A percentile compares a stretch with the other conserved stretches of the same genome.
These are phyloP conservation scores for Branchipolynoe longqiensis DNA, from an alignment of 2,888 invertebrate genomes.

Conservation along the genomic window DNA sequence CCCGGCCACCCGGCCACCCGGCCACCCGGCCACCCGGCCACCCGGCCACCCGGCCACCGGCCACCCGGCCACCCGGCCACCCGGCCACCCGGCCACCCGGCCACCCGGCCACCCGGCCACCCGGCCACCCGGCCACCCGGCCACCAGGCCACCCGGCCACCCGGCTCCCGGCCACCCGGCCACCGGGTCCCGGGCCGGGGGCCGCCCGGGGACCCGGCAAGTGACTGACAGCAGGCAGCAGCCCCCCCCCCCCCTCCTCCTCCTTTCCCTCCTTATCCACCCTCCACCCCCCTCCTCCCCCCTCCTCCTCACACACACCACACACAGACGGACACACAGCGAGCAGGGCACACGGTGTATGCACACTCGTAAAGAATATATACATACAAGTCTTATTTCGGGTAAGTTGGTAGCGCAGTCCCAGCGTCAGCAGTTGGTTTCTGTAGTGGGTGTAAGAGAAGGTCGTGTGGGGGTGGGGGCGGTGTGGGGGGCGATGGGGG, in stretches of 20 bases:
- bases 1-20: not conserved
- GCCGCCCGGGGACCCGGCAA: not conserved
- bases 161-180: too few relatives aligned
- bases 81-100: too few relatives aligned
- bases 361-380: constrained; percentile 50
- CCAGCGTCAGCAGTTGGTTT: constrained; percentile 31
- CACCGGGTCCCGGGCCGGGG: not conserved
- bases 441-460: not conserved
- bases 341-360: constrained; percentile 30
- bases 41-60: not conserved
- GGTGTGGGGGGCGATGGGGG: not conserved
- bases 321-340: too few relatives aligned
- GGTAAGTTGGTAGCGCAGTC: constrained; percentile 47
- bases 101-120: not conserved
- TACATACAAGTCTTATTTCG: constrained; percentile 48
- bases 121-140: not conserved
- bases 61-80: too few relatives aligned
- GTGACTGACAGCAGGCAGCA: constrained; percentile 48
- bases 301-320: too few relatives aligned
- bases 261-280: too few relatives aligned
- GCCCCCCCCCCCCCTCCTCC: too few relatives aligned
- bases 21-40: not conserved
- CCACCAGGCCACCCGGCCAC: not conserved
- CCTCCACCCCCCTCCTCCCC: too few relatives aligned
- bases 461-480: constrained; percentile 6